A percentile compares a stretch with the other conserved stretches of the same genome.
These are phyloP conservation scores for Martes martes DNA, from an alignment of 2,113 vertebrate species.

Conservation along the genomic window DNA sequence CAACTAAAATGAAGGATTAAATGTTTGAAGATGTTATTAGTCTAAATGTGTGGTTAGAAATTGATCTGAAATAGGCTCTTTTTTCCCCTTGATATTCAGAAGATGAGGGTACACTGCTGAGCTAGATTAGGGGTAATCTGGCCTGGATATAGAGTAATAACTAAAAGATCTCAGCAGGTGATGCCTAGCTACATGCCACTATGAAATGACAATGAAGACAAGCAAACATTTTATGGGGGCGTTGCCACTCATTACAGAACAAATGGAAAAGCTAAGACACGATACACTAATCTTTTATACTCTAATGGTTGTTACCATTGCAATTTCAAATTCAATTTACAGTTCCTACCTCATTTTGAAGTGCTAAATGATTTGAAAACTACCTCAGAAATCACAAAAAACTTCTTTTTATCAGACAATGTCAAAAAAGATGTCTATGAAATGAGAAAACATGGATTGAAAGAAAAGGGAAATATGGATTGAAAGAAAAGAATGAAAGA, in stretches of 20 bases:
- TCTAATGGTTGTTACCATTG: background rate
- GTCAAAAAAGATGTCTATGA: background rate
- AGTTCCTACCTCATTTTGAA: slow-evolving; percentile 30
- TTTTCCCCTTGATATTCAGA: background rate
- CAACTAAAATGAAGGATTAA: slow-evolving; percentile 31
- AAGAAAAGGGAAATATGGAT: background rate
- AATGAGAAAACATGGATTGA: background rate
- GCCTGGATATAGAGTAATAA: background rate
- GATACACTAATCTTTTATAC: background rate
- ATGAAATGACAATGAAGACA: background rate
- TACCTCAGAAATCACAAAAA: slow-evolving; percentile 1
- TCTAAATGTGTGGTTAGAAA: slow-evolving; percentile 20
- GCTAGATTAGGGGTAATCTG: background rate
- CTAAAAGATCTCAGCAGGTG: background rate
- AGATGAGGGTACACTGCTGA: background rate
- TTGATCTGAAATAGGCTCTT: background rate
- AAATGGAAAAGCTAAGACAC: background rate
- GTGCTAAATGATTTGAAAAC: slow-evolving; percentile 37
- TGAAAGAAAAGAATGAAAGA: slow-evolving; percentile 7
- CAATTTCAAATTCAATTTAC: slow-evolving; percentile 28
- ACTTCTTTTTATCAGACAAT: background rate
- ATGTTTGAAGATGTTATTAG: slow-evolving; percentile 23
- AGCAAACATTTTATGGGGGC: background rate
- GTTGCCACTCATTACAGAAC: background rate
- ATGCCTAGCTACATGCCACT: background rate